phyloP scores from a whole-genome alignment of 2,888 invertebrate genomes.

The Drosophila koepferae region DNA sequence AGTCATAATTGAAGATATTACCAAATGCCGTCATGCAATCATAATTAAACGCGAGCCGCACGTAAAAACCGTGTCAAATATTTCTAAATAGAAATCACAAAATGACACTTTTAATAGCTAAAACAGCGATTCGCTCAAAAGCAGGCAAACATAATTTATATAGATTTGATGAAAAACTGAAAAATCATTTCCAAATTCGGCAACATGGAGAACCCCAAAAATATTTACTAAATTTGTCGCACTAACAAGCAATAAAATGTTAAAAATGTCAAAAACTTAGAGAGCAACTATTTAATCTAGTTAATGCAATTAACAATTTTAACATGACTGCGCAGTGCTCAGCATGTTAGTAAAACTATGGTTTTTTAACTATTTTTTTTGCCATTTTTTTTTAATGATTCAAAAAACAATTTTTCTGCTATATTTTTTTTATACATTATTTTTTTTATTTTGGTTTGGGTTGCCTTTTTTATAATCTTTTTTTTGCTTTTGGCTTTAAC shows the following conservation, averaged over 20 bases:
- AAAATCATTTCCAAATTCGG: conserved; percentile 40
- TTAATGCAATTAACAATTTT: conserved; percentile 84
- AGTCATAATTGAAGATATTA: conserved; percentile 32
- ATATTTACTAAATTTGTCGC: conserved; percentile 81
- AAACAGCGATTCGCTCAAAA: conserved; percentile 45
- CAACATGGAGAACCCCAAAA: conserved; percentile 60
- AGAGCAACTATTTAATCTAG: conserved; percentile 82
- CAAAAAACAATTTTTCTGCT: conserved; percentile 22
- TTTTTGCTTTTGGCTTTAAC: conserved; percentile 53
- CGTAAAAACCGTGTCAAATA: conserved; percentile 75
- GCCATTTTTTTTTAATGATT: conserved; percentile 37
- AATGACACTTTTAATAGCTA: conserved; percentile 69
- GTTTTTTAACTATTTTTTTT: background rate
- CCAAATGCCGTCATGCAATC: conserved; percentile 49
- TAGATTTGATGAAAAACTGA: conserved; percentile 17
- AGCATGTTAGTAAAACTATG: conserved; percentile 52
- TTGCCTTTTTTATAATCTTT: background rate
- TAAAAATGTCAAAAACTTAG: conserved; percentile 75
- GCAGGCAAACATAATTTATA: conserved; percentile 74
- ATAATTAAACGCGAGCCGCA: conserved; percentile 46
- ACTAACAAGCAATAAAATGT: conserved; percentile 83
- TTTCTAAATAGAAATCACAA: conserved; percentile 68
- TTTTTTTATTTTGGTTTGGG: background rate
- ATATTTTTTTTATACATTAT: background rate
- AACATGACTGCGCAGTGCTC: conserved; percentile 79